Evolutionary conservation across 2,113 vertebrate species (phyloP).

Genomic region (Poecilia latipinna): DNA sequence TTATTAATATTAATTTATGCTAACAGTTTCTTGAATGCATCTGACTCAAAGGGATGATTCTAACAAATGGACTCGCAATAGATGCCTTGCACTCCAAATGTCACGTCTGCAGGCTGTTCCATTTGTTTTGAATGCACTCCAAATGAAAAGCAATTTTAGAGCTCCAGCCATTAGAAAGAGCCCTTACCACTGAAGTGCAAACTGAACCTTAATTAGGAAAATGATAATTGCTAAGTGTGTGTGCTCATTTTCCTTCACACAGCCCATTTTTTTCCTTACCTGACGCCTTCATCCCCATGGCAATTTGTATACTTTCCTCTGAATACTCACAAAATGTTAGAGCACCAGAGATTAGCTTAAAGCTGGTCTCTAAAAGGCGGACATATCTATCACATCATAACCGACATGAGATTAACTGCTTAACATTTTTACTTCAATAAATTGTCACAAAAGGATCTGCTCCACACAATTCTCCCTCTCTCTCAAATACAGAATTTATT

Average conservation of each 20-base stretch:
- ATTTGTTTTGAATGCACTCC: conserved; percentile 73
- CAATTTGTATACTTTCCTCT: conserved; percentile 55
- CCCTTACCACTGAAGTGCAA: conserved; percentile 67
- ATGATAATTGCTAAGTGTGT: conserved; percentile 61
- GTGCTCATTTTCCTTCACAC: conserved; percentile 49
- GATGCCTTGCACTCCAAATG: conserved; percentile 63
- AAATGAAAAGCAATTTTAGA: conserved; percentile 75
- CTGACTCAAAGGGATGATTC: conserved; percentile 49
- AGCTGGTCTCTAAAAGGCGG: conserved; percentile 53
- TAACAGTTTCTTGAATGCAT: conserved; percentile 51
- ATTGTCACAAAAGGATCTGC: conserved; percentile 51
- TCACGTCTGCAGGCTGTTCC: conserved; percentile 64
- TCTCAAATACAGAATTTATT: conserved; percentile 61
- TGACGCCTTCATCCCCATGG: conserved; percentile 25
- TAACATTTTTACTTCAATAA: conserved; percentile 60
- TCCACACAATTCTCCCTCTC: conserved; percentile 44
- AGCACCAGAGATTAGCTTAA: conserved; percentile 68
- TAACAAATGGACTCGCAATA: conserved; percentile 58
- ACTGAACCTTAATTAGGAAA: conserved; percentile 72
- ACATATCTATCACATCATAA: conserved; percentile 65
- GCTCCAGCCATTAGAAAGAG: conserved; percentile 63
- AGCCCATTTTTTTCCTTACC: conserved; percentile 11
- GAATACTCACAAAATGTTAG: conserved; percentile 71
- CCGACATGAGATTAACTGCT: conserved; percentile 66
- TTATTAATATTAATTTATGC: conserved; percentile 58